These are phyloP conservation scores for Zosterops japonicus DNA, from an alignment of 2,113 vertebrate genomes.

Conservation along the genomic window DNA sequence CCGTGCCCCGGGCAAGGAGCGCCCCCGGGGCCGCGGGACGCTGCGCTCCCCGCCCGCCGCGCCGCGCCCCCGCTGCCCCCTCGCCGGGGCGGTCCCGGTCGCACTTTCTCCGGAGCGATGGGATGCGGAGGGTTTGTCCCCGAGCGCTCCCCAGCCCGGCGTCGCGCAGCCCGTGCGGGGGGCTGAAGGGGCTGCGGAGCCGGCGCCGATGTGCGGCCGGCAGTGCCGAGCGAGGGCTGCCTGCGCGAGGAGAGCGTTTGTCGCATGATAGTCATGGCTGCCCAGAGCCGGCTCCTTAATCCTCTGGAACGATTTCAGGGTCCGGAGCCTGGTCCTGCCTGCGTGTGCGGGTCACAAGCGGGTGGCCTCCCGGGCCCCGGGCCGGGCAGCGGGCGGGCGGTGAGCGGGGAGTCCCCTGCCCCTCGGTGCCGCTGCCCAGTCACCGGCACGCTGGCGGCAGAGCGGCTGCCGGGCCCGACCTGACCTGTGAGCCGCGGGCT, in stretches of 20 bases:
- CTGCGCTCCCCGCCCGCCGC: background rate
- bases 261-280: conserved; percentile 46
- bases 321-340: conserved; percentile 1
- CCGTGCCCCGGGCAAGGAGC: background rate
- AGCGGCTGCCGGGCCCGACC: background rate
- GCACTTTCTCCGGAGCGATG: background rate
- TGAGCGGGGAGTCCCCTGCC: background rate
- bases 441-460: background rate
- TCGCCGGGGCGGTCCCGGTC: background rate
- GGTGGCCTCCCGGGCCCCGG: background rate
- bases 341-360: background rate
- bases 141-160: background rate
- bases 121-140: background rate
- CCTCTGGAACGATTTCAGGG: background rate
- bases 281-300: conserved; percentile 12
- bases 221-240: background rate
- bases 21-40: background rate
- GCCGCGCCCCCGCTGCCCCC: background rate
- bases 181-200: background rate
- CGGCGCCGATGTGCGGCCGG: background rate
- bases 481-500: background rate
- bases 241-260: background rate
- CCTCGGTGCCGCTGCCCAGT: background rate
- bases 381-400: background rate
- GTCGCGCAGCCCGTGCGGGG: background rate